Evolutionary conservation across 2,888 invertebrate species (phyloP).

Genomic region (Digitonthophagus gazella): DNA sequence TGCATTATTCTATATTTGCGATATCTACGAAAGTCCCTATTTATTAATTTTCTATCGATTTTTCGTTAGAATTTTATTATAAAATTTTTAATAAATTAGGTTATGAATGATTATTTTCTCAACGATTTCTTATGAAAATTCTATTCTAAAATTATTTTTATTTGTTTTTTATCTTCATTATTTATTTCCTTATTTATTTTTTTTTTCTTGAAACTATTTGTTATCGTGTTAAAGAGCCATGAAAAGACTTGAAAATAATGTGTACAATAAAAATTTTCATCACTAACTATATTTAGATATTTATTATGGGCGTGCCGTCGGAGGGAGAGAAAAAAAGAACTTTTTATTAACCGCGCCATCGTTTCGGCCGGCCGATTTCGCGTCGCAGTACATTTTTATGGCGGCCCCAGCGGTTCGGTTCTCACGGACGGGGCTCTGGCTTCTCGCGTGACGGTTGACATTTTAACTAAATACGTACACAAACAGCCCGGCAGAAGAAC

Average conservation of each 20-base stretch:
- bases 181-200: no score
- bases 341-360: conserved; percentile 12
- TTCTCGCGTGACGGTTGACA: conserved; percentile 13
- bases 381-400: conserved; percentile 5
- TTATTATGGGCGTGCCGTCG: conserved; percentile 15
- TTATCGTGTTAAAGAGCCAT: neutral
- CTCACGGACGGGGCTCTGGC: conserved; percentile 8
- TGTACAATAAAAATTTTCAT: conserved; percentile 9
- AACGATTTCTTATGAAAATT: no score
- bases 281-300: conserved; percentile 13
- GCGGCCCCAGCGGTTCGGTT: neutral
- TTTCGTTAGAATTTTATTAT: no score
- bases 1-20: no score
- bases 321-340: neutral
- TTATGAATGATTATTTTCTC: no score
- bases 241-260: neutral
- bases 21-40: no score
- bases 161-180: no score
- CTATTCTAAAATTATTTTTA: no score
- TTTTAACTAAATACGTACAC: conserved; percentile 5
- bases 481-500: conserved; percentile 17
- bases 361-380: neutral
- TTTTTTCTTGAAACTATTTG: no score
- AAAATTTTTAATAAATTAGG: no score
- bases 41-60: no score